phyloP scores from a whole-genome alignment of 2,113 vertebrate genomes.

The Toxostoma redivivum region DNA sequence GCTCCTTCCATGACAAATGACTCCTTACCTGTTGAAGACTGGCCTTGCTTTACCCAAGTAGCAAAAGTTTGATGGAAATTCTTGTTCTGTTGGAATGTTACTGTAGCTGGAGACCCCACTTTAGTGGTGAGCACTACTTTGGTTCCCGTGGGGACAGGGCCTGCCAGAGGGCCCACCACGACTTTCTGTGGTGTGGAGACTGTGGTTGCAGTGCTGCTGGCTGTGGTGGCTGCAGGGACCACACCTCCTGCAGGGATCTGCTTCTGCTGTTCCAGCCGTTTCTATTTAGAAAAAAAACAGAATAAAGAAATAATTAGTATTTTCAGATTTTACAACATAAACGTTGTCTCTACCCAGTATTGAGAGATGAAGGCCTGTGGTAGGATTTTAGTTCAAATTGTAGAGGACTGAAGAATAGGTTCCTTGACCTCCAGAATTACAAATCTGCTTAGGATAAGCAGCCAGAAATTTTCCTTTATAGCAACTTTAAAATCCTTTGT shows the following conservation, averaged over 20 bases:
- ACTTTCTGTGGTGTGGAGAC: conserved; percentile 82
- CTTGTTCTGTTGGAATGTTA: conserved; percentile 96
- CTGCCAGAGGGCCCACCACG: conserved; percentile 77
- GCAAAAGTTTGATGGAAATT: conserved; percentile 98
- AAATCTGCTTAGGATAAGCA: neutral
- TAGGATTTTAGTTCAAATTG: neutral
- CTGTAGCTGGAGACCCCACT: conserved; percentile 86
- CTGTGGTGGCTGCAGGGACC: conserved; percentile 66
- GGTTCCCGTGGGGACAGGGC: conserved; percentile 82
- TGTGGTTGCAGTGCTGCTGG: conserved; percentile 75
- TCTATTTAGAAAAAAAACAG: conserved; percentile 69
- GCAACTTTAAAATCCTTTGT: neutral
- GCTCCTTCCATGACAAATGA: neutral
- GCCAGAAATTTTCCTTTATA: neutral
- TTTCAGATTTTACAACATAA: neutral
- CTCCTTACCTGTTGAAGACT: conserved; percentile 84
- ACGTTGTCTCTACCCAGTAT: neutral
- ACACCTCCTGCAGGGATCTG: conserved; percentile 59
- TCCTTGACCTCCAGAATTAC: neutral
- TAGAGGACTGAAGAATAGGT: neutral
- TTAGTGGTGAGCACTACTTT: conserved; percentile 94
- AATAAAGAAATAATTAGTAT: neutral
- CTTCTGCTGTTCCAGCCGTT: conserved; percentile 92
- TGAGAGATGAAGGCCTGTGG: neutral
- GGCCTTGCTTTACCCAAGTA: conserved; percentile 98